Evolutionary conservation across 2,888 invertebrate genomes (phyloP).

Genomic region (Drosophila yooni): DNA sequence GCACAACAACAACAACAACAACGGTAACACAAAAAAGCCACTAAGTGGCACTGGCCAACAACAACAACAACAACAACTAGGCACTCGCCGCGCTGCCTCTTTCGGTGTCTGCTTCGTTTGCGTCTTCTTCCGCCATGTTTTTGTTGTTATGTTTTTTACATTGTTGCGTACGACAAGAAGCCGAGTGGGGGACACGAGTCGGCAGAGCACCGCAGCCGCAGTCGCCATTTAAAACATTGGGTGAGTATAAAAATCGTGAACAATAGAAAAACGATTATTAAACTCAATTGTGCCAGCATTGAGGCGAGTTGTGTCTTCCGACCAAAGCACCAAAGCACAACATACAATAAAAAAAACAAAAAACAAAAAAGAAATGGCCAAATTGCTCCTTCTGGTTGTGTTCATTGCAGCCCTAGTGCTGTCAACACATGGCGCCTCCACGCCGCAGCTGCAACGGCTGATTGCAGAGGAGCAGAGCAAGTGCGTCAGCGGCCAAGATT

Average conservation of each 20-base stretch:
- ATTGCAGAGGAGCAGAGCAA: conserved; percentile 91
- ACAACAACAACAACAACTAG: conserved; percentile 31
- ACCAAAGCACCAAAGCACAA: conserved; percentile 8
- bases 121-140: conserved; percentile 78
- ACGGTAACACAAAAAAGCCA: conserved; percentile 2
- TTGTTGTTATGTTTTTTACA: conserved; percentile 32
- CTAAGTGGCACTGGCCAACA: conserved; percentile 28
- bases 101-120: conserved; percentile 68
- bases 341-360: conserved; percentile 6
- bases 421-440: conserved; percentile 85
- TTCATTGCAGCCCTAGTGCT: conserved; percentile 86
- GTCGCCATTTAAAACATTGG: conserved; percentile 63
- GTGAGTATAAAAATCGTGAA: conserved; percentile 85
- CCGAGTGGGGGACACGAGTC: conserved; percentile 35
- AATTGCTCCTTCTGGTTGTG: conserved; percentile 86
- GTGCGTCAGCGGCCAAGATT: conserved; percentile 91
- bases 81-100: conserved; percentile 56
- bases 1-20: conserved; percentile 27
- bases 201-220: conserved; percentile 8
- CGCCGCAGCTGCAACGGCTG: conserved; percentile 89
- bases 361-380: conserved; percentile 67
- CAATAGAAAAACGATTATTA: conserved; percentile 85
- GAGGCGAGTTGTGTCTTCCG: conserved; percentile 80
- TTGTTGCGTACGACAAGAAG: conserved; percentile 40
- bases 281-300: conserved; percentile 83